These are phyloP conservation scores for Zosterops borbonicus DNA, from an alignment of 2,113 vertebrate species.

Conservation along the genomic window DNA sequence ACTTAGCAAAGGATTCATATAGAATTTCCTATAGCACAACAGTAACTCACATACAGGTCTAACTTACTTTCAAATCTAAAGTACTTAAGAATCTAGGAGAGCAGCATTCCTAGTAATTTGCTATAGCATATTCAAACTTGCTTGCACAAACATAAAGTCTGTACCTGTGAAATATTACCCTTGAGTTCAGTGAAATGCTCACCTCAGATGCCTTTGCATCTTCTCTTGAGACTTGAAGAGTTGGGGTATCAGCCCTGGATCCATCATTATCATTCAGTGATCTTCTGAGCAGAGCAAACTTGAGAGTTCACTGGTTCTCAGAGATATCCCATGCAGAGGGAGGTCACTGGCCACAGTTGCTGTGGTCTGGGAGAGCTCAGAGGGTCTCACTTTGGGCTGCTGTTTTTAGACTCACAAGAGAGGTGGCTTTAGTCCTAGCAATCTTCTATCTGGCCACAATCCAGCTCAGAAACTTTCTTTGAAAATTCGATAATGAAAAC, in stretches of 20 bases:
- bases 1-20: background rate
- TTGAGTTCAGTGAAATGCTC: background rate
- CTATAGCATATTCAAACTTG: background rate
- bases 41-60: background rate
- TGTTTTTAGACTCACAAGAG: background rate
- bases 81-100: background rate
- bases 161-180: background rate
- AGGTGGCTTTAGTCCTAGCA: background rate
- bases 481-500: background rate
- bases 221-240: background rate
- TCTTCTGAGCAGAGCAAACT: background rate
- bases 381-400: background rate
- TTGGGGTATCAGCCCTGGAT: background rate
- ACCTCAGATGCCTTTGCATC: background rate
- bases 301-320: background rate
- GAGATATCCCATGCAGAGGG: background rate
- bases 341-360: background rate
- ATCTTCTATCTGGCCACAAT: background rate
- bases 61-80: background rate
- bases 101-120: background rate
- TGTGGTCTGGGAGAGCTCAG: background rate
- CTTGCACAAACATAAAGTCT: rapidly evolving
- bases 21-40: background rate
- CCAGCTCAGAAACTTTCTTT: background rate
- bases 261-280: rapidly evolving